These are phyloP conservation scores for Dromococcyx pavoninus DNA, from an alignment of 2,797 vertebrate species.

Conservation along the genomic window DNA sequence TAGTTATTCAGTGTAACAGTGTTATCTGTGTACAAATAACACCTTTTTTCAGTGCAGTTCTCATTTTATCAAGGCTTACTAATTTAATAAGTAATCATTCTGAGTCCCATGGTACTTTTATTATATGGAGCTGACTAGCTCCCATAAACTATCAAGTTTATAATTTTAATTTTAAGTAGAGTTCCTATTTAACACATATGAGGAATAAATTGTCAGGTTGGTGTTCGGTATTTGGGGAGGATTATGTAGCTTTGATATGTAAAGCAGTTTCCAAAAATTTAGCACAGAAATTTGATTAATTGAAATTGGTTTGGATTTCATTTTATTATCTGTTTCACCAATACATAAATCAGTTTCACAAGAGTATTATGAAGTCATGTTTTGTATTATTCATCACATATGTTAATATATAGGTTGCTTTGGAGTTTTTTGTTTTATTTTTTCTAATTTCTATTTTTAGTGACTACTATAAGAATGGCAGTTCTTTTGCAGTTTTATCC, in stretches of 20 bases:
- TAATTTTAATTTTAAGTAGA: conserved; percentile 19
- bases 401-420: background rate
- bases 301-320: background rate
- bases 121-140: background rate
- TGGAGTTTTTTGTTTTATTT: too few relatives aligned
- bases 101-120: background rate
- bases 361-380: background rate
- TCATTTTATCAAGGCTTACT: conserved; percentile 7
- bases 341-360: background rate
- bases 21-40: background rate
- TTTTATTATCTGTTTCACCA: background rate
- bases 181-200: background rate
- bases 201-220: background rate
- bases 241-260: background rate
- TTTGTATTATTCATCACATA: background rate
- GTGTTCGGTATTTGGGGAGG: background rate
- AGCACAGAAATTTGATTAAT: background rate
- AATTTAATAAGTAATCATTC: background rate
- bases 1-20: background rate
- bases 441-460: background rate
- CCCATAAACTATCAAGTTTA: background rate
- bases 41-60: background rate
- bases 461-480: background rate
- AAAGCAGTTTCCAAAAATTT: background rate
- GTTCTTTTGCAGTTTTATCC: background rate